Conservation (phyloP, 2,888 invertebrate species). For the Catotricha subobsoleta region DNA sequence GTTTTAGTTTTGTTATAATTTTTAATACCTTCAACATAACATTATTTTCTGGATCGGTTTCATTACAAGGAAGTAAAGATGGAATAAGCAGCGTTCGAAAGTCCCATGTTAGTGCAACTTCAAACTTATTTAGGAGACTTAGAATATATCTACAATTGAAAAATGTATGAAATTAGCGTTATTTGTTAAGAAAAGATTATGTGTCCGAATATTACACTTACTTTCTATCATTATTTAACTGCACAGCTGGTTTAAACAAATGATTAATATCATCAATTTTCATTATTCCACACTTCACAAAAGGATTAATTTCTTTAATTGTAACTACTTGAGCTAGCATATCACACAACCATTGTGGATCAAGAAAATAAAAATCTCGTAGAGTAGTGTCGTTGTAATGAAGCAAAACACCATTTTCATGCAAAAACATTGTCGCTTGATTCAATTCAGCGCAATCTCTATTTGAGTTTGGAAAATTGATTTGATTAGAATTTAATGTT, state of each 20-base stretch:
- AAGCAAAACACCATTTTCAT: conserved; percentile 89
- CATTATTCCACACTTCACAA: conserved; percentile 86
- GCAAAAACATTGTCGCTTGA: conserved; percentile 91
- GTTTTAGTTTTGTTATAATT: neutral
- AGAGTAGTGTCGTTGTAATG: conserved; percentile 90
- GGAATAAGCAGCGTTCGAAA: conserved; percentile 78
- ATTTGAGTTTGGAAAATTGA: too few species aligned
- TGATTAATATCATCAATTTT: conserved; percentile 79
- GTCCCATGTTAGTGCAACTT: conserved; percentile 94
- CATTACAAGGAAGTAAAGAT: conserved; percentile 70
- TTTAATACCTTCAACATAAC: conserved; percentile 23
- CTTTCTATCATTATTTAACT: conserved; percentile 43
- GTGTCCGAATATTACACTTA: conserved; percentile 9
- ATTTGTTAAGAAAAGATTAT: neutral
- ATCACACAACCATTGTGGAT: conserved; percentile 98
- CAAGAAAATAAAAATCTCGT: conserved; percentile 87
- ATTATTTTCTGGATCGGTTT: conserved; percentile 31
- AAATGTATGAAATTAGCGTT: neutral
- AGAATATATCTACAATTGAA: conserved; percentile 60
- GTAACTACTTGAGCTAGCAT: conserved; percentile 94
- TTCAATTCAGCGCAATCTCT: conserved; percentile 81
- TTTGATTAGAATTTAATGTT: too few species aligned
- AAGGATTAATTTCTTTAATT: conserved; percentile 91
- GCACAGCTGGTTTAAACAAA: conserved; percentile 71
- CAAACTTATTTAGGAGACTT: conserved; percentile 86